Conservation (phyloP, 2,113 vertebrate genomes). For the Siphamia tubifer region DNA sequence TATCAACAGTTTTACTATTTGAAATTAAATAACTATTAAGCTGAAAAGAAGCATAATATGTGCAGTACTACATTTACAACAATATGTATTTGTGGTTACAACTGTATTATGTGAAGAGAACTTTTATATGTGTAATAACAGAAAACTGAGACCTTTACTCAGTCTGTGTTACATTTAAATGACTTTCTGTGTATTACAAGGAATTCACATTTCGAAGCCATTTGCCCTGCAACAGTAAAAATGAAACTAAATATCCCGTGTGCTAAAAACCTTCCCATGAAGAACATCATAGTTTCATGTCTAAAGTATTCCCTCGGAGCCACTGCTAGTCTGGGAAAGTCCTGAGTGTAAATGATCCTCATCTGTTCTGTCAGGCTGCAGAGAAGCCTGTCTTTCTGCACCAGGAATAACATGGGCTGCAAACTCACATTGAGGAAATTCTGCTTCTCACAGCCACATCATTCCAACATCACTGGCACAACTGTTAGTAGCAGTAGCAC, state of each 20-base stretch:
- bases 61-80: no score
- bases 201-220: neutral
- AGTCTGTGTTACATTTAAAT: no score
- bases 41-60: no score
- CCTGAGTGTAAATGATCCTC: slow-evolving; percentile 33
- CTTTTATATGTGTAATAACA: no score
- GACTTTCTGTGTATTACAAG: neutral
- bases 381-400: neutral
- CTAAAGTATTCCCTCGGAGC: slow-evolving; percentile 31
- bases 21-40: no score
- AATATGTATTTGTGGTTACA: no score
- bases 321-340: slow-evolving; percentile 38
- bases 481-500: no score
- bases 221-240: neutral
- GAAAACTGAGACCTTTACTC: no score
- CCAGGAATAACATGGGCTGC: neutral
- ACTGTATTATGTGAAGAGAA: no score
- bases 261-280: neutral
- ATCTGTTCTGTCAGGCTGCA: neutral
- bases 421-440: neutral
- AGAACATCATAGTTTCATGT: slow-evolving; percentile 32
- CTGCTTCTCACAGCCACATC: neutral
- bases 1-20: no score
- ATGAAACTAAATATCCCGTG: neutral
- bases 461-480: neutral